Evolutionary conservation across 2,888 invertebrate species (phyloP).

Genomic region (Spodoptera picta): DNA sequence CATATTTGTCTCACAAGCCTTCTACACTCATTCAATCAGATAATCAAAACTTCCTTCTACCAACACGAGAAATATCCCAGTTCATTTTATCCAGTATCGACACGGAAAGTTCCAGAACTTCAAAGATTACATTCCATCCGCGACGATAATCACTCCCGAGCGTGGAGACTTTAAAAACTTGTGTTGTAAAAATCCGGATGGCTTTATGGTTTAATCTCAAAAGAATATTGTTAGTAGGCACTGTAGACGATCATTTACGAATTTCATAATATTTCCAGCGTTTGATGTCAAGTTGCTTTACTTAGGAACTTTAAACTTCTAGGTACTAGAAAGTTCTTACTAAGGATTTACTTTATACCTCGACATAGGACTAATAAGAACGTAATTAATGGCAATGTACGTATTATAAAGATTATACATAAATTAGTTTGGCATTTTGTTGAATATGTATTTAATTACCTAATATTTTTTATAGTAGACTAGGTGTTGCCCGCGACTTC

Average conservation of each 20-base stretch:
- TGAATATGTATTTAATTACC: no score
- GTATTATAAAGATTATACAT: no score
- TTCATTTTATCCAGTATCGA: slow-evolving; percentile 15
- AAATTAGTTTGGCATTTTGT: no score
- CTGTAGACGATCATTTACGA: slow-evolving; percentile 31
- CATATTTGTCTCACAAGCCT: no score
- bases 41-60: background rate
- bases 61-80: background rate
- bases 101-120: slow-evolving; percentile 16
- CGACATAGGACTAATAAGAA: no score
- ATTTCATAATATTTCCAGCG: slow-evolving; percentile 5
- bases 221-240: slow-evolving; percentile 32
- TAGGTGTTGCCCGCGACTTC: no score
- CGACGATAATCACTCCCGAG: slow-evolving; percentile 37
- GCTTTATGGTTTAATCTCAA: slow-evolving; percentile 44
- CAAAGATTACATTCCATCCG: slow-evolving; percentile 23
- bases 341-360: no score
- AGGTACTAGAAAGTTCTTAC: no score
- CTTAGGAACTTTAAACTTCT: no score
- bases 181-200: slow-evolving; percentile 30
- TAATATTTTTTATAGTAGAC: no score
- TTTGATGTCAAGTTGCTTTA: slow-evolving; percentile 1
- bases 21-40: no score
- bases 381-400: no score
- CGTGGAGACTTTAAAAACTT: slow-evolving; percentile 47